Evolutionary conservation across 2,113 vertebrate genomes (phyloP).

Genomic region (Bathybates hornii): DNA sequence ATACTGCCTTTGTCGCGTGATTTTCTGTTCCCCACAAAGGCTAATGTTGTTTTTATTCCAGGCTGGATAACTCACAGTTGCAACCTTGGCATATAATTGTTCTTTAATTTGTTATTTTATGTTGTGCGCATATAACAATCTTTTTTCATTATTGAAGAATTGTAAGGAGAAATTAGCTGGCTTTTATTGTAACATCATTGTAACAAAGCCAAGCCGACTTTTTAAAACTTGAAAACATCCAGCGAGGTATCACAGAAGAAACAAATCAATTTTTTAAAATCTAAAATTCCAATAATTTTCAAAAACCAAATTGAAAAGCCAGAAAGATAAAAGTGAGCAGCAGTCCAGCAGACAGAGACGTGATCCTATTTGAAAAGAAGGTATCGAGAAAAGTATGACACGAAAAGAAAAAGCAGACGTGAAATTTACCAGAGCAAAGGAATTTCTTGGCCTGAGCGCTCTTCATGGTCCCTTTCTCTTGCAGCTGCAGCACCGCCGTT

Average conservation of each 20-base stretch:
- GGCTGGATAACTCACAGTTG: not conserved
- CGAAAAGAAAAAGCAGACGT: not conserved
- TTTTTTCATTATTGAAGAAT: not conserved
- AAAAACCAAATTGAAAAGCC: not conserved
- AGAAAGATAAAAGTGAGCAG: not conserved
- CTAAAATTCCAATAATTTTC: not conserved
- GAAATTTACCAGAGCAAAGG: constrained; percentile 86
- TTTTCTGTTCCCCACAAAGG: not conserved
- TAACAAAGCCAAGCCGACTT: not conserved
- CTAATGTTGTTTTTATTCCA: not conserved
- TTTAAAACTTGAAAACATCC: not conserved
- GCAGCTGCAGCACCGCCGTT: constrained; percentile 84
- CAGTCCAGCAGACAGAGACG: not conserved
- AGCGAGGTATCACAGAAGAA: not conserved
- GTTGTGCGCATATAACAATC: not conserved
- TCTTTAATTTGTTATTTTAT: not conserved
- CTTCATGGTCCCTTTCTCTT: constrained; percentile 94
- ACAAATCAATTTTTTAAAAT: not conserved
- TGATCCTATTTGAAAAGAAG: not conserved
- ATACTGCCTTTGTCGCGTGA: not conserved
- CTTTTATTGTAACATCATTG: not conserved
- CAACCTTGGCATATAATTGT: not conserved
- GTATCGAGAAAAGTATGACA: not conserved
- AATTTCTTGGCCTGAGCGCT: constrained; percentile 89
- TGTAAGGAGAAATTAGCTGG: not conserved